Evolutionary conservation across 64 coral and sea anemone genomes (phyloP).

Genomic region (Astreopora myriophthalma): DNA sequence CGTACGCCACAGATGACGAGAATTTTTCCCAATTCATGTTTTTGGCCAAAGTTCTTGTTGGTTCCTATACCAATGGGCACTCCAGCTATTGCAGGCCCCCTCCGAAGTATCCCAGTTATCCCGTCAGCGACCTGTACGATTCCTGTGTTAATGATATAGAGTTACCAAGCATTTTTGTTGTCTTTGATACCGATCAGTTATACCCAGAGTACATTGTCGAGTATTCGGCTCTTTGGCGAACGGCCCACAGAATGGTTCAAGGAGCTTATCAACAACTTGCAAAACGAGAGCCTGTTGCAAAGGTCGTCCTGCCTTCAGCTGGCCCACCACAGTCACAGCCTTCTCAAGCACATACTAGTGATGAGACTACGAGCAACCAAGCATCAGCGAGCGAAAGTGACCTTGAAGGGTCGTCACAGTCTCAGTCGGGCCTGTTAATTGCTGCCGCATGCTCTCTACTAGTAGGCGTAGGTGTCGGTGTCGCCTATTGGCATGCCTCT

Average conservation of each 20-base stretch:
- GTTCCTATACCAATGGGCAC: slow-evolving; percentile 58
- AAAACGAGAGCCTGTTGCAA: not conserved
- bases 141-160: slow-evolving; percentile 67
- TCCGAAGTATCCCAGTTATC: not conserved
- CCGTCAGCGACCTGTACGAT: slow-evolving; percentile 29
- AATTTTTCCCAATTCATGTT: slow-evolving; percentile 65
- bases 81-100: slow-evolving; percentile 37
- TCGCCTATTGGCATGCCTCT: not conserved
- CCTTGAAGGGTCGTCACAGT: no score
- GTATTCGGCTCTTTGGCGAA: slow-evolving; percentile 15
- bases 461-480: no score
- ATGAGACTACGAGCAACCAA: not conserved
- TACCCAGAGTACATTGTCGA: slow-evolving; percentile 74
- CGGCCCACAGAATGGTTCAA: not conserved
- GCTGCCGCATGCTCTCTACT: no score
- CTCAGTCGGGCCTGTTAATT: no score
- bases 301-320: not conserved
- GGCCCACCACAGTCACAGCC: not conserved
- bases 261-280: not conserved
- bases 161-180: slow-evolving; percentile 65
- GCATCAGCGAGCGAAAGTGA: not conserved
- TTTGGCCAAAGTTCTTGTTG: slow-evolving; percentile 76
- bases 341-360: not conserved
- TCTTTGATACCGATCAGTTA: slow-evolving; percentile 72
- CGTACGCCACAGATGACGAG: slow-evolving; percentile 12